Percentiles rank a stretch among this genome's conserved stretches.
Evolutionary conservation across 2,888 invertebrate species (phyloP).

Genomic region (Hirtodrosophila confusa): DNA sequence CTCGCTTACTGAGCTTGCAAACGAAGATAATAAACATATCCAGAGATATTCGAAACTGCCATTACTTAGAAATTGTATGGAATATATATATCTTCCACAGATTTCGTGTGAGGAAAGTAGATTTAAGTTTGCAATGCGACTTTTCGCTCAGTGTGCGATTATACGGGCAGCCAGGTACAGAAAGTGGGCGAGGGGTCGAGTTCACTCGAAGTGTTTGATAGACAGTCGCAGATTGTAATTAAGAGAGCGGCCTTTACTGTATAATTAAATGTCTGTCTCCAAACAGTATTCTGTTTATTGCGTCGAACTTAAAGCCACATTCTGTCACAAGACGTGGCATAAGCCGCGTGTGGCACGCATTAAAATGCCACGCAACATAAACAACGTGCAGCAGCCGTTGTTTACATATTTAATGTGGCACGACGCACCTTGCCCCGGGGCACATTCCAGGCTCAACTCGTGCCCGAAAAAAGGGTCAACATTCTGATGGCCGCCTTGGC

Average conservation of each 20-base stretch:
- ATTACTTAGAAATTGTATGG: too few species aligned
- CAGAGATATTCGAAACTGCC: too few species aligned
- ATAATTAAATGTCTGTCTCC: slow-evolving; percentile 56
- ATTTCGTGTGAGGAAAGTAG: too few species aligned
- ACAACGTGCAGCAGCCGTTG: slow-evolving; percentile 52
- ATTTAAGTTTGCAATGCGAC: too few species aligned
- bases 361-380: slow-evolving; percentile 56
- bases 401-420: slow-evolving; percentile 72
- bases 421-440: slow-evolving; percentile 57
- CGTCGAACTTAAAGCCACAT: slow-evolving; percentile 11
- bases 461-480: slow-evolving; percentile 63
- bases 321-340: slow-evolving; percentile 34
- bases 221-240: slow-evolving; percentile 46
- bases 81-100: too few species aligned
- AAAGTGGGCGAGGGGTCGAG: background rate
- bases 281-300: background rate
- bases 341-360: slow-evolving; percentile 62
- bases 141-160: slow-evolving; percentile 2
- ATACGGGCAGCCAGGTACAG: background rate
- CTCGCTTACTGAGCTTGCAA: too few species aligned
- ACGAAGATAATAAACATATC: too few species aligned
- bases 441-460: slow-evolving; percentile 22
- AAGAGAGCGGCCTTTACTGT: slow-evolving; percentile 61
- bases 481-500: slow-evolving; percentile 55
- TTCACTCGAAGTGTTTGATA: slow-evolving; percentile 30